These are phyloP conservation scores for Hyposoter dolosus DNA, from an alignment of 2,888 invertebrate genomes.

Conservation along the genomic window DNA sequence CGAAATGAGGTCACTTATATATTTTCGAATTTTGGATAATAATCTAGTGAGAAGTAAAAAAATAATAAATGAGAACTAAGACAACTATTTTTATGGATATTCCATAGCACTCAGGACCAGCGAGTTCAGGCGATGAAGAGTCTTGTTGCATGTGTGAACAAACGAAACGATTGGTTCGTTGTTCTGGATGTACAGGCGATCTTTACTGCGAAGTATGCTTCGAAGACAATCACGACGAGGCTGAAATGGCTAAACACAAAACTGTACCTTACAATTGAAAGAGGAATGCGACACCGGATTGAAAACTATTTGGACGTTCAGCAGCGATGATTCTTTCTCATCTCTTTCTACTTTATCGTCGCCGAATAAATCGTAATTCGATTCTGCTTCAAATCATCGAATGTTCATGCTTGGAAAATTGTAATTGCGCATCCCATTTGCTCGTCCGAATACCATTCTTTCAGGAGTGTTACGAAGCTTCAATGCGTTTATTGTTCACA, in stretches of 20 bases:
- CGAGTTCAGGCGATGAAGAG: constrained; percentile 85
- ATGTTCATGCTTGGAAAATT: constrained; percentile 44
- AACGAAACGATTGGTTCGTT: constrained; percentile 89
- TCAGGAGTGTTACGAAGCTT: constrained; percentile 31
- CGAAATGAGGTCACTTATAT: neutral
- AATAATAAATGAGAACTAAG: neutral
- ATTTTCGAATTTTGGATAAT: neutral
- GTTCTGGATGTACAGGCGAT: constrained; percentile 92
- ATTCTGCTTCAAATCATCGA: constrained; percentile 26
- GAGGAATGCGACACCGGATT: constrained; percentile 53
- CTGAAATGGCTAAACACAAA: constrained; percentile 84
- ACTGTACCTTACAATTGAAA: constrained; percentile 71
- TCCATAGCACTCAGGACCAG: constrained; percentile 11
- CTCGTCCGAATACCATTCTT: neutral
- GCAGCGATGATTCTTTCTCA: constrained; percentile 3
- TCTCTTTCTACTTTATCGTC: neutral
- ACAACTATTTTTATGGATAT: neutral
- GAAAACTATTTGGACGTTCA: constrained; percentile 4
- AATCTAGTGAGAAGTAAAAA: neutral
- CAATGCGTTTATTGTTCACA: constrained; percentile 31
- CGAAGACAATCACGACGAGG: constrained; percentile 89
- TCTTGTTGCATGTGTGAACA: constrained; percentile 95
- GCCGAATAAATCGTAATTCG: neutral
- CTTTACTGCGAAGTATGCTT: constrained; percentile 93
- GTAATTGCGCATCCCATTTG: neutral